Percentiles rank a stretch among this genome's conserved stretches.
Evolutionary conservation across 2,888 invertebrate species (phyloP).

Genomic region (Phania funesta): DNA sequence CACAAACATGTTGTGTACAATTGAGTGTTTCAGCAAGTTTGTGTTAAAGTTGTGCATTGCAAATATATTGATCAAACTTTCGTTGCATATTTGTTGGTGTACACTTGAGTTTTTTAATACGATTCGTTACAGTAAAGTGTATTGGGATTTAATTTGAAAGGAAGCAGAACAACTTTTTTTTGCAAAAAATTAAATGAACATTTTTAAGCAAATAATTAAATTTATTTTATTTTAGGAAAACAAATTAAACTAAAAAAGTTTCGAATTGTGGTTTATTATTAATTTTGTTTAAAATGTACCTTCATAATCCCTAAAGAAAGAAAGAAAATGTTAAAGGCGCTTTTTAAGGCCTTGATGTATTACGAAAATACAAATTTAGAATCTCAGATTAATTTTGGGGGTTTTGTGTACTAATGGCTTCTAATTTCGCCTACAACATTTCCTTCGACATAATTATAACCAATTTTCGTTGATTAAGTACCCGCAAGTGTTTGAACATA

Average conservation of each 20-base stretch:
- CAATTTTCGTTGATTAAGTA: not conserved
- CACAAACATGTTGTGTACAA: not conserved
- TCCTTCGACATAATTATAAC: not conserved
- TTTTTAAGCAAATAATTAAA: no score
- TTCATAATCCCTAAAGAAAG: not conserved
- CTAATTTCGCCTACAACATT: not conserved
- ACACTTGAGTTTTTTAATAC: not conserved
- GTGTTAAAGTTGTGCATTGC: not conserved
- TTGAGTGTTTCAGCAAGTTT: not conserved
- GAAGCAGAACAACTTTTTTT: no score
- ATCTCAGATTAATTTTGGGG: not conserved
- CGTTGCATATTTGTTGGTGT: conserved; percentile 1
- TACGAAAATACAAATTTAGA: no score
- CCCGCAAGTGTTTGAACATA: not conserved
- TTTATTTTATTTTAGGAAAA: no score
- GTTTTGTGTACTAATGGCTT: conserved; percentile 13
- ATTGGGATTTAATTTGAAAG: no score
- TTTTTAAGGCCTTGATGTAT: not conserved
- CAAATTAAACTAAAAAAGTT: no score
- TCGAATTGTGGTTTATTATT: no score
- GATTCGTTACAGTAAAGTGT: not conserved
- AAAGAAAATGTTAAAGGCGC: not conserved
- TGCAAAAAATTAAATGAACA: no score
- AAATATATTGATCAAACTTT: conserved; percentile 9
- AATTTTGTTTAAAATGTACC: no score